These are phyloP conservation scores for Pelvicachromis taeniatus DNA, from an alignment of 2,113 vertebrate species.

Conservation along the genomic window DNA sequence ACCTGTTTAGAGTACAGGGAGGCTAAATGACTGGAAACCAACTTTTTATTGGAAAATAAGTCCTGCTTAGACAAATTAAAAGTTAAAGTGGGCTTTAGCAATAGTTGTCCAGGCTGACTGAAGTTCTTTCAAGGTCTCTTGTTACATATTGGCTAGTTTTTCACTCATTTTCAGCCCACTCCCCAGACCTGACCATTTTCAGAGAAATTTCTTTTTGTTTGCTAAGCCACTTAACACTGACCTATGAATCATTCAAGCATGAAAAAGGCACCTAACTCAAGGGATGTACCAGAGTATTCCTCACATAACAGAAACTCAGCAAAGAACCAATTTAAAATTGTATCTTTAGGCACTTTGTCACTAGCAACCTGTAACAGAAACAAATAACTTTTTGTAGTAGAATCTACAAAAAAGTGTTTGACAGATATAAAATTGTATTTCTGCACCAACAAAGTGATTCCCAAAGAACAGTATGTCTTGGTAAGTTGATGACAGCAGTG, in stretches of 20 bases:
- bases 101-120: neutral
- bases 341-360: neutral
- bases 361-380: neutral
- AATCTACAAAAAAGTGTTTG: neutral
- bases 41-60: neutral
- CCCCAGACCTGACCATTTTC: neutral
- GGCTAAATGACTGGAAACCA: neutral
- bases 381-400: neutral
- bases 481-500: neutral
- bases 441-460: neutral
- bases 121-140: neutral
- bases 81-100: neutral
- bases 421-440: neutral
- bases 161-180: neutral
- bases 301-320: neutral
- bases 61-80: neutral
- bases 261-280: neutral
- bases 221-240: neutral
- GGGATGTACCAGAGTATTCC: neutral
- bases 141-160: neutral
- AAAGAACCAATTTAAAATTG: neutral
- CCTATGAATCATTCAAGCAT: neutral
- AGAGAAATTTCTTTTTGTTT: neutral
- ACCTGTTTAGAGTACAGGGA: too few species aligned
- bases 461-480: neutral